These are phyloP conservation scores for Pyrrhosoma nymphula DNA, from an alignment of 2,888 invertebrate genomes.

Conservation along the genomic window DNA sequence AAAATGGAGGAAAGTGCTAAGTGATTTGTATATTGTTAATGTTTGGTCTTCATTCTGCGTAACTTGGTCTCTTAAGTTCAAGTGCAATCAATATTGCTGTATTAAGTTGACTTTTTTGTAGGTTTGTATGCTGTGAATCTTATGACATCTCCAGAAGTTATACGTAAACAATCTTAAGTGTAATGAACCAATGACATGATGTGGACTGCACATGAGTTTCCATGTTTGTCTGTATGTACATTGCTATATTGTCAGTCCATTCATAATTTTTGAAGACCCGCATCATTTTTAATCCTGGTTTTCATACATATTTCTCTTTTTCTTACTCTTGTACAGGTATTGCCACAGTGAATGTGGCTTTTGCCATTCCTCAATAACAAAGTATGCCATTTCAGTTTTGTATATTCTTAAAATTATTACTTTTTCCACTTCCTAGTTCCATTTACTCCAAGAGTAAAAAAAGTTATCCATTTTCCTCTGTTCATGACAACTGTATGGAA, in stretches of 20 bases:
- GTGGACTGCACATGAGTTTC: neutral
- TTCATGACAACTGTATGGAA: neutral
- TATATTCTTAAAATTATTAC: neutral
- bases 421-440: neutral
- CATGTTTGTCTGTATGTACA: conserved; percentile 4
- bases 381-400: neutral
- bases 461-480: neutral
- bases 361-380: neutral
- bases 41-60: conserved; percentile 40
- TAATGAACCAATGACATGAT: neutral
- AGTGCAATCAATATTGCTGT: conserved; percentile 62
- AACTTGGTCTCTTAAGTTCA: conserved; percentile 57
- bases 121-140: conserved; percentile 32
- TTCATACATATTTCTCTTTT: neutral
- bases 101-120: conserved; percentile 49
- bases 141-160: neutral
- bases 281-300: conserved; percentile 5
- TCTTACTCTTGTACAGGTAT: neutral
- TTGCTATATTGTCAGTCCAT: neutral
- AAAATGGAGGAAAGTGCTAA: conserved; percentile 56
- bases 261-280: neutral
- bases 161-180: neutral
- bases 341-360: neutral
- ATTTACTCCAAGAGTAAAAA: neutral
- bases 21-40: conserved; percentile 48